Evolutionary conservation across 2,113 vertebrate species (phyloP).

Genomic region (Marmota monax): DNA sequence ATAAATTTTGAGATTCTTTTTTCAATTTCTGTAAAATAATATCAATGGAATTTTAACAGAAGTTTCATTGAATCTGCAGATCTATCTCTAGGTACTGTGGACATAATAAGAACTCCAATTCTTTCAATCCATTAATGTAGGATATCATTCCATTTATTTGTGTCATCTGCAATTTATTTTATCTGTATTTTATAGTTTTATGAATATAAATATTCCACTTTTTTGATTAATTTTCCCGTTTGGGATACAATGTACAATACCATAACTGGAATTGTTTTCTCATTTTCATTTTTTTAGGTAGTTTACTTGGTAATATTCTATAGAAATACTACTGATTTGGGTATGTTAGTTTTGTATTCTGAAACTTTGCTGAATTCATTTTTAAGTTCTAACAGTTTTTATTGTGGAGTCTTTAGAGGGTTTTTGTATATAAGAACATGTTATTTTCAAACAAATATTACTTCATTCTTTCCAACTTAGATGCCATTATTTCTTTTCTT

Average conservation of each 20-base stretch:
- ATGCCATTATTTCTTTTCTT: not conserved
- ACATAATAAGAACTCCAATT: not conserved
- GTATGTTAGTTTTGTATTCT: not conserved
- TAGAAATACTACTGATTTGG: not conserved
- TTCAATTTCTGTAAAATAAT: not conserved
- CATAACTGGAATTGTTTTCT: not conserved
- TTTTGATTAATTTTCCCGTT: not conserved
- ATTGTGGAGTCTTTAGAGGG: not conserved
- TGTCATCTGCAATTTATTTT: no score
- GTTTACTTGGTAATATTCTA: not conserved
- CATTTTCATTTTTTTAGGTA: no score
- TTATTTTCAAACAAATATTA: not conserved
- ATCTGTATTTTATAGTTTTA: no score
- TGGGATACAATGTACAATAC: not conserved
- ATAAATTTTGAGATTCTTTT: not conserved
- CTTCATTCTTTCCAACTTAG: not conserved
- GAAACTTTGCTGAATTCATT: not conserved
- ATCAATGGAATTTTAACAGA: not conserved
- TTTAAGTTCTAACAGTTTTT: not conserved
- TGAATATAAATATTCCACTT: not conserved
- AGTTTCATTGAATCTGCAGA: not conserved
- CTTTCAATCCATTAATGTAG: not conserved
- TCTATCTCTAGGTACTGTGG: not conserved
- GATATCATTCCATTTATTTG: no score
- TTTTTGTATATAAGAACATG: not conserved